phyloP scores from a whole-genome alignment of 2,797 vertebrate species.

The Tapera naevia region DNA sequence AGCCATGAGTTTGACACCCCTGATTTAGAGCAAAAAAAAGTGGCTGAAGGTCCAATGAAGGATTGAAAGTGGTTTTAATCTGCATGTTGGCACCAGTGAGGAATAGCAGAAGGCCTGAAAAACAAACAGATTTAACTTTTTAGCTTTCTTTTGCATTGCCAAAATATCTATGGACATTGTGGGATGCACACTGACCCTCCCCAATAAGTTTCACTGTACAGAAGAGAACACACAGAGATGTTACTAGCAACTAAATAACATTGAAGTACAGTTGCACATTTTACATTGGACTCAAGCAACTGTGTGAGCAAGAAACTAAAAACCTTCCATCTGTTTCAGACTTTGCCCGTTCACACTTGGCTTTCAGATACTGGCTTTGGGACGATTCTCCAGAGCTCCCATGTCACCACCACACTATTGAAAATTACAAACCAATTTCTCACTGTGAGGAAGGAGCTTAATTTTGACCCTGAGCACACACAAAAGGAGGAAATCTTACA shows the following conservation, averaged over 20 bases:
- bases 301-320: neutral
- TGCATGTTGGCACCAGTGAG: neutral
- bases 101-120: neutral
- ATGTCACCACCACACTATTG: neutral
- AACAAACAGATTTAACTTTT: neutral
- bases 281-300: neutral
- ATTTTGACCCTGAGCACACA: neutral
- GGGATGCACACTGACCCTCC: neutral
- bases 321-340: neutral
- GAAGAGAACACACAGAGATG: neutral
- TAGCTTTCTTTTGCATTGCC: neutral
- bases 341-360: neutral
- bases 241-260: neutral
- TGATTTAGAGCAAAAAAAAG: neutral
- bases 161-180: neutral
- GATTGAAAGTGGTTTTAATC: neutral
- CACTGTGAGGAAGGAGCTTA: neutral
- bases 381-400: neutral
- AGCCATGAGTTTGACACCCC: no score
- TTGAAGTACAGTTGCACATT: neutral
- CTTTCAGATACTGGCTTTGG: neutral
- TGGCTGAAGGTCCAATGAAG: neutral
- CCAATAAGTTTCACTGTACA: neutral
- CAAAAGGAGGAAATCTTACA: neutral
- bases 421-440: neutral